These are phyloP conservation scores for Mercenaria mercenaria DNA, from an alignment of 1,140 invertebrate species.

Conservation along the genomic window DNA sequence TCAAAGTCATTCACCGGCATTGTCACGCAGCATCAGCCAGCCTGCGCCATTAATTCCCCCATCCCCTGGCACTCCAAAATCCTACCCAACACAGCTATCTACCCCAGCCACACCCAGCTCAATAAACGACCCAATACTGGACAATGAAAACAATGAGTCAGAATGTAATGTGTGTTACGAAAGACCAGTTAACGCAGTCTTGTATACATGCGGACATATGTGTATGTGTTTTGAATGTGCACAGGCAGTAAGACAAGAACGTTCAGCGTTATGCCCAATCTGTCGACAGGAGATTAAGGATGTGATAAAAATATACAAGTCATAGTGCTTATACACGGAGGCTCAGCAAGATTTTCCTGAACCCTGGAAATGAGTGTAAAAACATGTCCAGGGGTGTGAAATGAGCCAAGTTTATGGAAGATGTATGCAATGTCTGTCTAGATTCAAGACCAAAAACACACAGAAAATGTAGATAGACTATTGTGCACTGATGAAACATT, in stretches of 20 bases:
- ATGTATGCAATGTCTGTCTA: neutral
- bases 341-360: neutral
- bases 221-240: constrained; percentile 99
- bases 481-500: too few species aligned
- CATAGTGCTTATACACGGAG: constrained; percentile 3
- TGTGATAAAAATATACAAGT: constrained; percentile 94
- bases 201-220: constrained; percentile 99
- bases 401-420: too few species aligned
- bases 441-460: neutral
- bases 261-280: constrained; percentile 95
- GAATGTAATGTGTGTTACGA: constrained; percentile 99
- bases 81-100: constrained; percentile 66
- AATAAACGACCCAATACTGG: constrained; percentile 63
- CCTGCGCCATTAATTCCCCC: constrained; percentile 55
- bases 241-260: constrained; percentile 89
- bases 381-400: too few species aligned
- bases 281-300: constrained; percentile 97
- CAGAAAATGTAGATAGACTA: neutral
- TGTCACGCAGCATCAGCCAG: constrained; percentile 62
- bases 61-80: constrained; percentile 64
- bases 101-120: constrained; percentile 71
- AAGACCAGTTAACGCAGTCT: constrained; percentile 95
- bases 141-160: constrained; percentile 70
- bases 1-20: constrained; percentile 33
- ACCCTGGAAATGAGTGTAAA: neutral